phyloP scores from a whole-genome alignment of 1,140 invertebrate species.

The Aphelenchoides besseyi region DNA sequence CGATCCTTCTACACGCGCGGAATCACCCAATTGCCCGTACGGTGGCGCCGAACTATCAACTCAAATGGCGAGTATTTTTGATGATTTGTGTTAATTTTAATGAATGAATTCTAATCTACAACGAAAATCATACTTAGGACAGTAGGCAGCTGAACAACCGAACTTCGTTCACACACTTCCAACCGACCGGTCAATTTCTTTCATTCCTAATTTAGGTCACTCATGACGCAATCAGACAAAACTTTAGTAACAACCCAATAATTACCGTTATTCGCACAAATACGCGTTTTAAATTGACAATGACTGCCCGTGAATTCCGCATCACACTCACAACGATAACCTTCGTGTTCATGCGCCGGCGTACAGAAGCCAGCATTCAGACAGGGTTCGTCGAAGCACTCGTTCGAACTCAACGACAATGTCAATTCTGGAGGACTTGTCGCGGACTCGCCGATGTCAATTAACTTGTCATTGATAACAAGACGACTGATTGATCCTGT shows the following conservation, averaged over 20 bases:
- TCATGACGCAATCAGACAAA: too few relatives aligned
- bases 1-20: too few relatives aligned
- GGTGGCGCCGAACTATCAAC: too few relatives aligned
- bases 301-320: conserved; percentile 29
- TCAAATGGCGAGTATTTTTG: too few relatives aligned
- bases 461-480: conserved; percentile 25
- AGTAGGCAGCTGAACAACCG: too few relatives aligned
- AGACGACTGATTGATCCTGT: conserved; percentile 39
- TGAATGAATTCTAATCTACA: too few relatives aligned
- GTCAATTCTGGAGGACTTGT: conserved; percentile 26
- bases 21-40: too few relatives aligned
- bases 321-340: conserved; percentile 40
- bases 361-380: conserved; percentile 43
- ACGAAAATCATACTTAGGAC: too few relatives aligned
- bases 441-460: conserved; percentile 33
- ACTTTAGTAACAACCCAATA: neutral
- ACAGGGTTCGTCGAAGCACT: conserved; percentile 32
- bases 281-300: conserved; percentile 39
- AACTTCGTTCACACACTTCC: too few relatives aligned
- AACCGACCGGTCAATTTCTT: too few relatives aligned
- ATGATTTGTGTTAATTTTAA: too few relatives aligned
- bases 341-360: conserved; percentile 41
- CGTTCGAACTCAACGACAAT: conserved; percentile 14
- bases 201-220: too few relatives aligned
- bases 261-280: conserved; percentile 39